These are phyloP conservation scores for Diplolepis rosae DNA, from an alignment of 2,888 invertebrate species.

Conservation along the genomic window DNA sequence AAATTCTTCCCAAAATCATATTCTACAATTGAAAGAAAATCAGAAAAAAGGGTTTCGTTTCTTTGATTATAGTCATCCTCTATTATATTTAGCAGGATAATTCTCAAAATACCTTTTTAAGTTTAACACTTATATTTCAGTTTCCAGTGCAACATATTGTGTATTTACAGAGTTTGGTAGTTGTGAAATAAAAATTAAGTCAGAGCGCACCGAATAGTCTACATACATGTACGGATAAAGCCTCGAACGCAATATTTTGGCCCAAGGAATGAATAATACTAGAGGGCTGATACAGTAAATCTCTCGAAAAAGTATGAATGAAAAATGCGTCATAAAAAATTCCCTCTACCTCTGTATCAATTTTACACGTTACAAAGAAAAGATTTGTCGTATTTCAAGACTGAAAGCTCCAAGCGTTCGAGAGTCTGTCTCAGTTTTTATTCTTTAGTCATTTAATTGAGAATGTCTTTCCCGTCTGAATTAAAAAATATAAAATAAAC, in stretches of 20 bases:
- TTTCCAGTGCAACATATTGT: constrained; percentile 29
- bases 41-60: too few species aligned
- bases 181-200: constrained; percentile 30
- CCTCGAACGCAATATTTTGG: constrained; percentile 17
- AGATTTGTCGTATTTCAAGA: not conserved
- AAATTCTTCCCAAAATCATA: not conserved
- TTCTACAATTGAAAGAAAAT: too few species aligned
- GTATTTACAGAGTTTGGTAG: constrained; percentile 30
- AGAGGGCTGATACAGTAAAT: not conserved
- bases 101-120: constrained; percentile 1
- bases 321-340: constrained; percentile 27
- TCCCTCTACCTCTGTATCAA: constrained; percentile 25
- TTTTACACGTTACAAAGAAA: constrained; percentile 27
- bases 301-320: constrained; percentile 23
- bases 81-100: not conserved
- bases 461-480: not conserved
- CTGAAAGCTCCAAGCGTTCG: constrained; percentile 3
- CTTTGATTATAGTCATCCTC: not conserved
- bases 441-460: constrained; percentile 4
- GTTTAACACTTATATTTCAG: constrained; percentile 31
- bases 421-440: not conserved
- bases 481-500: constrained; percentile 4
- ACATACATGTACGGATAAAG: constrained; percentile 24
- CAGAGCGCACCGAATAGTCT: constrained; percentile 30
- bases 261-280: constrained; percentile 17